phyloP scores from a whole-genome alignment of 2,113 vertebrate species.

The Maccullochella peelii region DNA sequence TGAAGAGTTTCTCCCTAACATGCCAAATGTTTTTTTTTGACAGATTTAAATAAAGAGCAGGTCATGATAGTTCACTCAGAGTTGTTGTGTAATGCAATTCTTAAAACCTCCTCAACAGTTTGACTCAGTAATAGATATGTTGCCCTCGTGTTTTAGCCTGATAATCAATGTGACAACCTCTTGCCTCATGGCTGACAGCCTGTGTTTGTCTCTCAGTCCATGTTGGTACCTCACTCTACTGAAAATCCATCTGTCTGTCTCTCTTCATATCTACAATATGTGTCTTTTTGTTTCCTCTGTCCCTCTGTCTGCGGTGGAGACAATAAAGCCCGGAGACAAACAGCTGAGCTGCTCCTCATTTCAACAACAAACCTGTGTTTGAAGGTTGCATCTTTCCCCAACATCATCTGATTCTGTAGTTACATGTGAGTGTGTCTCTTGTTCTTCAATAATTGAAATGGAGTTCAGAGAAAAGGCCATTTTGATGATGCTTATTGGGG shows the following conservation, averaged over 20 bases:
- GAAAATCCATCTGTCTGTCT: background rate
- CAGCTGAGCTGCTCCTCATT: constrained; percentile 51
- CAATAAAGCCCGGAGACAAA: constrained; percentile 45
- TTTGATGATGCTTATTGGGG: background rate
- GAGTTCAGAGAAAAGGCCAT: background rate
- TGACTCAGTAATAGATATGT: background rate
- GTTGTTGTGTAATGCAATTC: background rate
- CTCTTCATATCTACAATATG: background rate
- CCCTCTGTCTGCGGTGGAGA: background rate
- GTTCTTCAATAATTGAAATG: background rate
- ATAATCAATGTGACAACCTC: background rate
- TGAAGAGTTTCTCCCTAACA: background rate
- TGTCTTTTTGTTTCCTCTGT: background rate
- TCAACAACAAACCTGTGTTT: constrained; percentile 55
- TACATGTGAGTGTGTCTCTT: constrained; percentile 34
- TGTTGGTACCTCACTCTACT: too few species aligned
- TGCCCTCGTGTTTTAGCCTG: background rate
- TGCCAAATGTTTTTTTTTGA: background rate
- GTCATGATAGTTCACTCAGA: background rate
- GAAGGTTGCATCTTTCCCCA: constrained; percentile 58
- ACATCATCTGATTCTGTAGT: constrained; percentile 59
- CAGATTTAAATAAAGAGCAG: background rate
- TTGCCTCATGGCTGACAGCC: background rate
- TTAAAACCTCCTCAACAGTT: background rate
- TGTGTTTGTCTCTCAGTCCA: background rate